Percentiles rank a stretch among this genome's conserved stretches.
phyloP scores from a whole-genome alignment of 2,888 invertebrate genomes.

The Eupeodes luniger region DNA sequence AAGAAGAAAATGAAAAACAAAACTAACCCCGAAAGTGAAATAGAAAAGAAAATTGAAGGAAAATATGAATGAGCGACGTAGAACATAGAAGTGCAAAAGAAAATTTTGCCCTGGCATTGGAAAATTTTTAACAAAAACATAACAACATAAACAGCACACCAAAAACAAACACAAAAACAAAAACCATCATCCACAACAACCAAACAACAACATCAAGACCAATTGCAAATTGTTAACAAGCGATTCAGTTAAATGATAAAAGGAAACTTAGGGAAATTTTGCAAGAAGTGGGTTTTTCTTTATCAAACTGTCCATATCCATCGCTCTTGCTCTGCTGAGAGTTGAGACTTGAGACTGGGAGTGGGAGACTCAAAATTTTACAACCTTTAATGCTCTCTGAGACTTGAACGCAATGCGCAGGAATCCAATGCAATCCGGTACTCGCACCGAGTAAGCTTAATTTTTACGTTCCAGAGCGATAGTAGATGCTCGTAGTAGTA shows the following conservation, averaged over 20 bases:
- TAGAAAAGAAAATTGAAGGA: constrained; percentile 43
- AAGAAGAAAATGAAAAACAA: background rate
- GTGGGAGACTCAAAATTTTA: background rate
- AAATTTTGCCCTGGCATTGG: constrained; percentile 32
- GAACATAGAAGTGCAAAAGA: constrained; percentile 54
- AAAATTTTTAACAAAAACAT: constrained; percentile 65
- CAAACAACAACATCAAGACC: constrained; percentile 26
- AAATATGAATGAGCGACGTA: constrained; percentile 31
- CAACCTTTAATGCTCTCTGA: constrained; percentile 7
- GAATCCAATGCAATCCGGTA: background rate
- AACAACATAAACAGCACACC: constrained; percentile 28
- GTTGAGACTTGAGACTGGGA: background rate
- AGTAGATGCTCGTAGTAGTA: background rate
- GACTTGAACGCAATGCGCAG: constrained; percentile 37
- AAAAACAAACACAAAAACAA: constrained; percentile 49
- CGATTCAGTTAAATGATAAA: constrained; percentile 69
- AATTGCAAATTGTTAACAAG: constrained; percentile 73
- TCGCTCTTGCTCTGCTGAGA: constrained; percentile 28
- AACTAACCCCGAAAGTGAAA: constrained; percentile 37
- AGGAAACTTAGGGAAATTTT: constrained; percentile 63
- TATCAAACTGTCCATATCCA: constrained; percentile 35
- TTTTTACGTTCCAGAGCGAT: constrained; percentile 1
- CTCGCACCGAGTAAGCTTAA: background rate
- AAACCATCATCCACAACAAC: constrained; percentile 22
- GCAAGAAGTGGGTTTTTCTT: constrained; percentile 70